Evolutionary conservation across 2,113 vertebrate species (phyloP).

Genomic region (Gorsachius goisagi): DNA sequence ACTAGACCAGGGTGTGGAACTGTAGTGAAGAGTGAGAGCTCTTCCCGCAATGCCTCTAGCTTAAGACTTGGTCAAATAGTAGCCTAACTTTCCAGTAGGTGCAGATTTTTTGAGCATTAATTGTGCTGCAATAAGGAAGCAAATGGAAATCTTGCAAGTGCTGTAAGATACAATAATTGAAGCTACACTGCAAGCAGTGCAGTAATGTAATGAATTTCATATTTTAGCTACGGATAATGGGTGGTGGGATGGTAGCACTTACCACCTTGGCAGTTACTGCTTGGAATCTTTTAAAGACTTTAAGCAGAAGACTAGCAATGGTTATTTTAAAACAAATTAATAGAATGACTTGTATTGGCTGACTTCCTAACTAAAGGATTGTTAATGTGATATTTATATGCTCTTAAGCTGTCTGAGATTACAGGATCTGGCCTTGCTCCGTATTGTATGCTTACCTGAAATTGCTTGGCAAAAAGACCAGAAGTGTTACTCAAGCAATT

Average conservation of each 20-base stretch:
- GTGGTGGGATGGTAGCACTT: constrained; percentile 60
- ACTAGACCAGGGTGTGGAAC: constrained; percentile 18
- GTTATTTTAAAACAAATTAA: constrained; percentile 61
- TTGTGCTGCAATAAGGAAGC: constrained; percentile 56
- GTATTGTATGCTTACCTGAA: constrained; percentile 44
- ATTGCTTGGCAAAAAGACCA: constrained; percentile 57
- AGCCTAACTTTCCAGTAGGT: constrained; percentile 1
- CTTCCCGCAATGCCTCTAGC: not conserved
- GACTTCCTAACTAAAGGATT: constrained; percentile 77
- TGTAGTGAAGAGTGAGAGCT: constrained; percentile 1
- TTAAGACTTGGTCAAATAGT: constrained; percentile 17
- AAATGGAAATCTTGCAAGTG: constrained; percentile 29
- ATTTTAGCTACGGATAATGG: constrained; percentile 31
- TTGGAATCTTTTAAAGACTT: constrained; percentile 67
- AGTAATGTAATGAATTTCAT: constrained; percentile 48
- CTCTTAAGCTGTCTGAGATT: constrained; percentile 60
- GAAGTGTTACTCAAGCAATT: constrained; percentile 52
- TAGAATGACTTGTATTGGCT: constrained; percentile 74
- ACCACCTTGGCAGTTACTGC: constrained; percentile 60
- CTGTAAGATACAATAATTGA: constrained; percentile 12
- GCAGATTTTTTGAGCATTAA: constrained; percentile 39
- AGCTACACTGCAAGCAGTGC: constrained; percentile 65
- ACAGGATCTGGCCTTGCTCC: constrained; percentile 65
- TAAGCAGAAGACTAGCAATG: constrained; percentile 69
- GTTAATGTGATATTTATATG: constrained; percentile 75